Conservation (phyloP, 2,888 invertebrate genomes). For the Ephialtes manifestator region DNA sequence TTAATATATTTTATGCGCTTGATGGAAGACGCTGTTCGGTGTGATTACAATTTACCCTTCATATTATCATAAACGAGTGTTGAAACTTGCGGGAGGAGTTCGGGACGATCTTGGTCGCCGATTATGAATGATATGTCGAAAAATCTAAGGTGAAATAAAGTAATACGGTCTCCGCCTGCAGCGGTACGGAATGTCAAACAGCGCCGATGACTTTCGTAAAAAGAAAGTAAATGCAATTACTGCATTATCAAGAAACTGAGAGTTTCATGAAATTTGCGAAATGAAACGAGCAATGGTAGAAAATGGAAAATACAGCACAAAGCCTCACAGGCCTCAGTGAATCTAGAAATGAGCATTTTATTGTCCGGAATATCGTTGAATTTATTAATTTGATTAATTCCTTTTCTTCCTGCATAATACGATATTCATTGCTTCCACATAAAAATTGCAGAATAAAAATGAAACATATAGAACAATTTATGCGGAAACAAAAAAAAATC, state of each 20-base stretch:
- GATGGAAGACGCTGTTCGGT: slow-evolving; percentile 67
- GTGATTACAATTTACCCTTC: slow-evolving; percentile 29
- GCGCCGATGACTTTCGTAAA: background rate
- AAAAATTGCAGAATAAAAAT: background rate
- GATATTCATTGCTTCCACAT: background rate
- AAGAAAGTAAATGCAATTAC: background rate
- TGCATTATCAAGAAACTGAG: slow-evolving; percentile 11
- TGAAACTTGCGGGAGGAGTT: slow-evolving; percentile 13
- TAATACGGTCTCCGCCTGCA: background rate
- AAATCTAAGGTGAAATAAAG: slow-evolving; percentile 19
- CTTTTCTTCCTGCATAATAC: background rate
- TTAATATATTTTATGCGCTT: slow-evolving; percentile 57
- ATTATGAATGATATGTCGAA: slow-evolving; percentile 47
- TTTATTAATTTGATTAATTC: background rate
- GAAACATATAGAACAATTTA: background rate
- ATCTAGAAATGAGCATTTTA: background rate
- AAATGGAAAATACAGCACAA: background rate
- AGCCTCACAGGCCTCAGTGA: background rate
- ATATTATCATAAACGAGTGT: slow-evolving; percentile 25
- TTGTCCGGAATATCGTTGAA: background rate
- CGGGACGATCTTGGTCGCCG: slow-evolving; percentile 15
- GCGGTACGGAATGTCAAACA: slow-evolving; percentile 24
- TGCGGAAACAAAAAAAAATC: background rate
- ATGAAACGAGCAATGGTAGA: background rate
- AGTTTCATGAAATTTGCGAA: background rate